Conservation (phyloP, 2,113 vertebrate species). For the Crocuta crocuta region DNA sequence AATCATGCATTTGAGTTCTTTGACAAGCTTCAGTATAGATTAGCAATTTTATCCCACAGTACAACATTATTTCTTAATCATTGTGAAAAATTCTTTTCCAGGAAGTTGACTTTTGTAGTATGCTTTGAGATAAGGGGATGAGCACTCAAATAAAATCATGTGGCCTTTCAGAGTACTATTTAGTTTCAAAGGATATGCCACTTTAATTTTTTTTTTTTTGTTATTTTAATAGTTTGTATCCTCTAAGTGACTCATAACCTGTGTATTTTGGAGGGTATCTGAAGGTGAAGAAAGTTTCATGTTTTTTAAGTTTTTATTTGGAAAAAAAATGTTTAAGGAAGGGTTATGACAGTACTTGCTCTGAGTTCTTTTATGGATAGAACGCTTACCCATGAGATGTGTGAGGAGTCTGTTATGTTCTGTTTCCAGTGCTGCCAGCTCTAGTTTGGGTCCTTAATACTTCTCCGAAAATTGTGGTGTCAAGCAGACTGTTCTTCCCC, state of each 20-base stretch:
- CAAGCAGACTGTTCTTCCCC: neutral
- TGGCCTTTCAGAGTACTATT: conserved; percentile 15
- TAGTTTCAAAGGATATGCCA: neutral
- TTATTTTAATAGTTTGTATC: conserved; percentile 30
- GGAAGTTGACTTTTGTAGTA: neutral
- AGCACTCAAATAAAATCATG: neutral
- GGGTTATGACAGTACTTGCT: neutral
- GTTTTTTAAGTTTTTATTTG: conserved; percentile 42
- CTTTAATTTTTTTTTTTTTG: conserved; percentile 47
- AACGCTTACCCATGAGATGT: neutral
- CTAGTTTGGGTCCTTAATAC: conserved; percentile 3
- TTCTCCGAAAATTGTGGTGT: neutral
- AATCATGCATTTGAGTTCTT: conserved; percentile 30
- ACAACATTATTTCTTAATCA: conserved; percentile 36
- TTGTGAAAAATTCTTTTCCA: conserved; percentile 4
- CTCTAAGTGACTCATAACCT: neutral
- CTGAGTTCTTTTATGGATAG: neutral
- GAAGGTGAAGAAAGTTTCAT: neutral
- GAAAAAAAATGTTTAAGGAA: conserved; percentile 35
- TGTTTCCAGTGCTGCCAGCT: neutral
- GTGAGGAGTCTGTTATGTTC: neutral
- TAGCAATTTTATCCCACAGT: neutral
- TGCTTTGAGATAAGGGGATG: neutral
- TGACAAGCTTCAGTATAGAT: neutral
- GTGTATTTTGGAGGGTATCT: conserved; percentile 26